Percentiles rank a stretch among this genome's conserved stretches.
Evolutionary conservation across 1,140 invertebrate species (phyloP).

Genomic region (Hyposmocoma kahamanoa): DNA sequence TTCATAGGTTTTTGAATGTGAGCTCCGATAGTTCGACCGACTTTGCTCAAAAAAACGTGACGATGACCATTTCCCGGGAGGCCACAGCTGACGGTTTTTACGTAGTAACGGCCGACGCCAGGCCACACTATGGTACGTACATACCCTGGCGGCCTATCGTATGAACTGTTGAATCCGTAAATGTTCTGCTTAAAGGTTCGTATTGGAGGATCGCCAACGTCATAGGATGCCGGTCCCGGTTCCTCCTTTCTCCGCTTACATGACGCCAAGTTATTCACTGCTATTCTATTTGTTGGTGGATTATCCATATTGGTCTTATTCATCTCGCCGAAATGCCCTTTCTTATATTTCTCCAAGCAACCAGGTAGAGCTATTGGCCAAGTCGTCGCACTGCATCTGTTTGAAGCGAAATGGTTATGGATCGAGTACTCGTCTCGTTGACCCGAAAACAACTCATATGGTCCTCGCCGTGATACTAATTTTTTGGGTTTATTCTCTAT

Average conservation of each 20-base stretch:
- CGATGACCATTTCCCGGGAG: conserved; percentile 45
- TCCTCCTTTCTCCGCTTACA: conserved; percentile 32
- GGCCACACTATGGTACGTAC: conserved; percentile 46
- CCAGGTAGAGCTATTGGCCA: conserved; percentile 45
- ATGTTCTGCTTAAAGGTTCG: conserved; percentile 35
- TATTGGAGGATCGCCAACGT: conserved; percentile 25
- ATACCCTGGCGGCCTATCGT: conserved; percentile 50
- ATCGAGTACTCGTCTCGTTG: conserved; percentile 39
- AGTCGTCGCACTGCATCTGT: conserved; percentile 29
- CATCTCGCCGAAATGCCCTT: conserved; percentile 44
- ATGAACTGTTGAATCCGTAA: conserved; percentile 50
- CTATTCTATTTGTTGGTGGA: conserved; percentile 41
- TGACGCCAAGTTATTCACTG: conserved; percentile 46
- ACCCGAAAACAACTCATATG: conserved; percentile 58
- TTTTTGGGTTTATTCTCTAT: conserved; percentile 52
- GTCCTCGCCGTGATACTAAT: conserved; percentile 45
- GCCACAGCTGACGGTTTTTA: conserved; percentile 22
- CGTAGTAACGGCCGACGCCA: conserved; percentile 45
- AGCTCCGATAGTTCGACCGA: conserved; percentile 47
- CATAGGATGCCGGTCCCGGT: conserved; percentile 40
- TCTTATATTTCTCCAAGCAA: conserved; percentile 43
- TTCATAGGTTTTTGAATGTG: conserved; percentile 48
- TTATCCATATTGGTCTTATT: conserved; percentile 48
- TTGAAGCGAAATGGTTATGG: conserved; percentile 47
- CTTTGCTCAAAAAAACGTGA: conserved; percentile 51